Evolutionary conservation across 2,888 invertebrate species (phyloP).

Genomic region (Meteorus colon): DNA sequence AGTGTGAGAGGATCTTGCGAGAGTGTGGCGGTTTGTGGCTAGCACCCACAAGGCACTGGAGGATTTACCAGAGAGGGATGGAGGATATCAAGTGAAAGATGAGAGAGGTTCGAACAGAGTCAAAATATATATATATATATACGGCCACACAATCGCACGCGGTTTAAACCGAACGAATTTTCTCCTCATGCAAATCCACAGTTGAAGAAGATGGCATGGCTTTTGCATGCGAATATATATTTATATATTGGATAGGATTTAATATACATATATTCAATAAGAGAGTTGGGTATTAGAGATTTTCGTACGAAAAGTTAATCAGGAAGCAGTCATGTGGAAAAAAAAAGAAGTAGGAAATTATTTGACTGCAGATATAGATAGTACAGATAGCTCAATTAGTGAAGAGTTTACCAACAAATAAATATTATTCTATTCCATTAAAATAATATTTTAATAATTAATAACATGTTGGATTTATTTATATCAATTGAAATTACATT

Average conservation of each 20-base stretch:
- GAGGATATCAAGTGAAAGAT: slow-evolving; percentile 22
- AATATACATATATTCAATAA: not conserved
- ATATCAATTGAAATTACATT: too few relatives aligned
- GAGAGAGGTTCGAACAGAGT: not conserved
- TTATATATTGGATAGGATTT: not conserved
- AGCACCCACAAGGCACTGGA: slow-evolving; percentile 22
- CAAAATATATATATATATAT: not conserved
- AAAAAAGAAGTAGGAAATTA: not conserved
- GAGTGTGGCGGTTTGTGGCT: slow-evolving; percentile 18
- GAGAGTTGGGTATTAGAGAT: slow-evolving; percentile 17
- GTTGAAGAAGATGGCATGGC: not conserved
- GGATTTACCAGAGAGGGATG: not conserved
- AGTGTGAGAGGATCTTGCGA: slow-evolving; percentile 19
- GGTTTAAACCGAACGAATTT: not conserved
- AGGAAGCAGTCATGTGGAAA: not conserved
- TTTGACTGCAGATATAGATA: too few relatives aligned
- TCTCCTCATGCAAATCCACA: not conserved
- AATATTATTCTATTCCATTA: not conserved
- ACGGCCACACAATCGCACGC: not conserved
- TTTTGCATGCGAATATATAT: not conserved
- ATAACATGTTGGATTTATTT: too few relatives aligned
- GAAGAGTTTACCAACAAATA: too few relatives aligned
- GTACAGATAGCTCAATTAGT: too few relatives aligned
- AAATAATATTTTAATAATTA: not conserved
- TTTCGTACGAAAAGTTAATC: slow-evolving; percentile 11